phyloP scores from a whole-genome alignment of 2,888 invertebrate genomes.

The Adelphocoris suturalis region DNA sequence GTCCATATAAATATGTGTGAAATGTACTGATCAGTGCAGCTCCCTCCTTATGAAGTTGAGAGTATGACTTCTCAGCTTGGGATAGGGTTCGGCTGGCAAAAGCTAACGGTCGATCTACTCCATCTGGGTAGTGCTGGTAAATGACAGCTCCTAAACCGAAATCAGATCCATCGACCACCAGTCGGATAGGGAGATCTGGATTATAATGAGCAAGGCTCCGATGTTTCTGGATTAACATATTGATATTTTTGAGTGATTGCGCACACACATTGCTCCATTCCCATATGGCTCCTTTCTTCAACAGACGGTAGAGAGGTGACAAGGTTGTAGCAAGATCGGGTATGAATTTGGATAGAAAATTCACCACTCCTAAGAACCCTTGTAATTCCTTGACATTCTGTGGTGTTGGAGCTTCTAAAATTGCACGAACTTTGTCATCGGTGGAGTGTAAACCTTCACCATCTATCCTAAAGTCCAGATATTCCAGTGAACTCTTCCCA shows the following conservation, averaged over 20 bases:
- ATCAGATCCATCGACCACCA: too few species aligned
- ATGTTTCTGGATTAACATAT: neutral
- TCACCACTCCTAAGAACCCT: slow-evolving; percentile 40
- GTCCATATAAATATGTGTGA: neutral
- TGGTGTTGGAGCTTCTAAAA: slow-evolving; percentile 18
- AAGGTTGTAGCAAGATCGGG: slow-evolving; percentile 34
- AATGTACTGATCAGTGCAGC: neutral
- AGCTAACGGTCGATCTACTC: neutral
- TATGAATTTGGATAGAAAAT: slow-evolving; percentile 34
- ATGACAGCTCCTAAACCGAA: slow-evolving; percentile 41
- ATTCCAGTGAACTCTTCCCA: slow-evolving; percentile 37
- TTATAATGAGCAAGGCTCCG: slow-evolving; percentile 50
- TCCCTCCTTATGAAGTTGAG: neutral
- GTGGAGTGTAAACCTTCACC: slow-evolving; percentile 64
- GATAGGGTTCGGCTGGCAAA: slow-evolving; percentile 52
- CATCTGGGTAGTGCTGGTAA: neutral
- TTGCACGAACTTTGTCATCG: slow-evolving; percentile 60
- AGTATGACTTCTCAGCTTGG: slow-evolving; percentile 11
- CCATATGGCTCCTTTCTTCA: slow-evolving; percentile 34
- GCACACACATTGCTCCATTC: slow-evolving; percentile 18
- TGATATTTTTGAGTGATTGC: slow-evolving; percentile 18
- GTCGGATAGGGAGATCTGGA: too few species aligned
- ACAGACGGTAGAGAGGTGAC: slow-evolving; percentile 3
- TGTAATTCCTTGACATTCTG: slow-evolving; percentile 57
- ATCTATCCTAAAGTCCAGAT: slow-evolving; percentile 69